Base-by-base conservation (phyloP, 2,113 vertebrate genomes). In the Coreoperca whiteheadi region DNA sequence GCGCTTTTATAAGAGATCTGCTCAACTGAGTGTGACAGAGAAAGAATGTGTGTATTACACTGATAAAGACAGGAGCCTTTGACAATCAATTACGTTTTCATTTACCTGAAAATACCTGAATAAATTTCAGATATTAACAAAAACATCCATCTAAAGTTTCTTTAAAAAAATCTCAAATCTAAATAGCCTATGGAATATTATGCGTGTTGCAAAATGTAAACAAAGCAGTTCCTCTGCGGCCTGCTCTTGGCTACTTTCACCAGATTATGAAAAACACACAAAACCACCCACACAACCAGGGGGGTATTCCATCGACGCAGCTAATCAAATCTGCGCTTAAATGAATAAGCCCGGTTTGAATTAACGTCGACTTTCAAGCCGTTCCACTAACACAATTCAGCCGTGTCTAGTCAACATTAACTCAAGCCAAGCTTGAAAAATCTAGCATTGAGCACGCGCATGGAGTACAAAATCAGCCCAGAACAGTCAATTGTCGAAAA, bases 121-220 rank as follows among this genome's bases (percentile, higher is more conserved):
- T 50, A 10, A 37, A 66, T 25, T 21, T 4, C 12, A 61, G 14
- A 41, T 48, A 23, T 56, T 3, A 57, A 46, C 18, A n/a, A 77
- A 54, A 57, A 16, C 50, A n/a, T 54, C 12, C 1, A 2, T 61
- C 10, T 32, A 28, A 11, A 20, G 53, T 59, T 2, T 34, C 21
- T 20, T 51, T n/a, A 56, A 61, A 66, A 32, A 67, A 23, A 15
- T 5, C 20, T 61, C n/a, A 30, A 0, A 73, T 63, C 18, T 46
- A 63, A 65, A 51, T n/a, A n/a, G n/a, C n/a, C n/a, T 84, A 8
- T 12, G 1, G 30, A 83, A 76, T 75, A 72, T 41, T 71, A 23
- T 71, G 59, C 8, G 10, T 46, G 71, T 77, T 67, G 25, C 12
- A 72, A 77, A 79, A 43, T 73, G 67, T 79, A 77, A 83, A 83